Evolutionary conservation across 2,888 invertebrate species (phyloP), one percentile per base, ranked within the genome.

Genomic region (Spodoptera picta): DNA sequence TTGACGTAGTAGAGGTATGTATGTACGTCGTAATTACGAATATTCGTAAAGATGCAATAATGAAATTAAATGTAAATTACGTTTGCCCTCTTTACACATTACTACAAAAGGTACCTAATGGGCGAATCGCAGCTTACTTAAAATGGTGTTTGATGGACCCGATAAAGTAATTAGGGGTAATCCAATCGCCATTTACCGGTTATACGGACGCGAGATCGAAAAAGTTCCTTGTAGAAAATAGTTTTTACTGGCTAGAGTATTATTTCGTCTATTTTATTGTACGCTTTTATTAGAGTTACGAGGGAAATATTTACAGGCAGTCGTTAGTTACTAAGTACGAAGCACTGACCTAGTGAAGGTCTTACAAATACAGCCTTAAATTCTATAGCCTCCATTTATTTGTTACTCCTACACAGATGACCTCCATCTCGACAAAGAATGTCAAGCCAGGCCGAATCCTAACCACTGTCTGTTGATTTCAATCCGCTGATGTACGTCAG

Each of bases 101-200:
- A 36, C 19, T 36, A n/a, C 31, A 24, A 46, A 45, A 54, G 19
- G 6, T 19, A n/a, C n/a, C n/a, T n/a, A 46, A 43, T 50, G 10
- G 31, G 45, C 5, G 11, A 45, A 49, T 36, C 49, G 53, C 49
- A 36, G 65, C 72, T 65, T 54, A 65, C 45, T 45, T 41, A 7
- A 46, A 73, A 65, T 47, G 50, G 43, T 46, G 45, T 45, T 65
- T 54, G 50, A 72, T 50, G 42, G 14, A 53, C 45, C 42, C 66
- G 43, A 50, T 65, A 72, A 72, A 66, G 49, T 66, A 72, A 66
- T 65, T 54, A 72, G 45, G 73, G 50, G 36, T 65, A 54, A 65
- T 65, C 55, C 55, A 65, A 46, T 72, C 31, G 44, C 19, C 49
- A 27, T 43, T 65, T 50, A 55, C 56, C 45, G 56, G 46, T 50